Conservation (phyloP, 2,797 vertebrate species). For the Tympanoctomys barrerae region DNA sequence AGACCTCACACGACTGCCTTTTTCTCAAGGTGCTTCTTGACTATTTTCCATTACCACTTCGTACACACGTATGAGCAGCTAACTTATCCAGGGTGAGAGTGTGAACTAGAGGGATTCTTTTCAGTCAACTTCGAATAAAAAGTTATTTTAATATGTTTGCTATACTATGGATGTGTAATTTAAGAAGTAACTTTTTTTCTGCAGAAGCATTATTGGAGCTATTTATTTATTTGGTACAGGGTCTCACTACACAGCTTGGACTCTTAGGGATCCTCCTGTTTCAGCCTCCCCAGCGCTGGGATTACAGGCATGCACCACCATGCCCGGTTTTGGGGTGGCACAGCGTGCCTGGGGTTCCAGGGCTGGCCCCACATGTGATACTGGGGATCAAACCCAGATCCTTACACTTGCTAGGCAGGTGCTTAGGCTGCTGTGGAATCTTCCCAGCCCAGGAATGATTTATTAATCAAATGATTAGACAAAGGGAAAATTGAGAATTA, state of each 20-base stretch:
- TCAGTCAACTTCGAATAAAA: slow-evolving; percentile 47
- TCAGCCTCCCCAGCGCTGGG: no score
- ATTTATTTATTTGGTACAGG: no score
- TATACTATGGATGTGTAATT: slow-evolving; percentile 50
- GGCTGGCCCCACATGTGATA: no score
- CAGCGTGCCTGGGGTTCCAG: no score
- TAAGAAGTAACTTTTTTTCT: not conserved
- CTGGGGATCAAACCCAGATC: no score
- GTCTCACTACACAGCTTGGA: no score
- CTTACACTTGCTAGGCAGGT: no score
- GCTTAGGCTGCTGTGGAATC: no score
- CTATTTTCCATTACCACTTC: slow-evolving; percentile 1
- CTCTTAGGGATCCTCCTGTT: no score
- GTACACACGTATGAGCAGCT: not conserved
- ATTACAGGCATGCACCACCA: no score
- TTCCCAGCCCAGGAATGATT: not conserved
- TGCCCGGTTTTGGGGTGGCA: no score
- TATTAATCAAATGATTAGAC: slow-evolving; percentile 18
- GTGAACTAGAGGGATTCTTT: slow-evolving; percentile 38
- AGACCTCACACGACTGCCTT: not conserved
- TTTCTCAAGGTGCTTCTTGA: slow-evolving; percentile 31
- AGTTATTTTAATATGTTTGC: slow-evolving; percentile 78
- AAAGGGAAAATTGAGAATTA: slow-evolving; percentile 28
- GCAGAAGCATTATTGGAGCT: not conserved
- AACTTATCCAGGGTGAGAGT: slow-evolving; percentile 13